Evolutionary conservation across 2,797 vertebrate genomes (phyloP).

Genomic region (Phrynocephalus guinanensis): DNA sequence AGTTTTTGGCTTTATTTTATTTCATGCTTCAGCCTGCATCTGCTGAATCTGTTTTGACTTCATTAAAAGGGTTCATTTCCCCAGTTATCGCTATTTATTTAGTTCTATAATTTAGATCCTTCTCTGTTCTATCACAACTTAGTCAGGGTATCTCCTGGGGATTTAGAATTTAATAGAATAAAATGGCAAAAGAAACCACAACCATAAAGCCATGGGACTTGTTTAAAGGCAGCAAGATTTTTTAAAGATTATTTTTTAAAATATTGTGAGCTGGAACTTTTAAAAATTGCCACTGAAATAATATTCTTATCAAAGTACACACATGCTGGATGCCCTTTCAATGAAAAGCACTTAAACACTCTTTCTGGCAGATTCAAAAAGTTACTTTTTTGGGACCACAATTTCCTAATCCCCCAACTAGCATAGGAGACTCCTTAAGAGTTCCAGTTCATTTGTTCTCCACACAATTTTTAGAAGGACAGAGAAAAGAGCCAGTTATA

Average conservation of each 20-base stretch:
- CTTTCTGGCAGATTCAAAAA: neutral
- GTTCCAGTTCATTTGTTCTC: neutral
- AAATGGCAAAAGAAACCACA: neutral
- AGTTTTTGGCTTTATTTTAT: neutral
- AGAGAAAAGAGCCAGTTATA: neutral
- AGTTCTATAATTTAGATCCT: neutral
- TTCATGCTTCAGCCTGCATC: constrained; percentile 2
- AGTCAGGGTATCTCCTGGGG: neutral
- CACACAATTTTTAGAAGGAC: neutral
- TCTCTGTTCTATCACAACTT: neutral
- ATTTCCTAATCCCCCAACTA: neutral
- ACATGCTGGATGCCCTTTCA: no score
- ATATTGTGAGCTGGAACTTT: neutral
- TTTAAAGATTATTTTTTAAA: neutral
- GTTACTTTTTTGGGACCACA: neutral
- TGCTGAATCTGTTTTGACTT: neutral
- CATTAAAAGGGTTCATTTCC: constrained; percentile 26
- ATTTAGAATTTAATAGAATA: neutral
- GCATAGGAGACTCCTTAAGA: neutral
- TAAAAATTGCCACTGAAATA: neutral
- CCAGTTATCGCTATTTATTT: neutral
- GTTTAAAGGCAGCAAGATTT: neutral
- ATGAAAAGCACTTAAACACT: neutral
- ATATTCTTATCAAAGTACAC: neutral
- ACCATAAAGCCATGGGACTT: neutral